Evolutionary conservation across 2,888 invertebrate species (phyloP), one percentile per base, ranked within the genome.

Genomic region (Catocala sponsa): DNA sequence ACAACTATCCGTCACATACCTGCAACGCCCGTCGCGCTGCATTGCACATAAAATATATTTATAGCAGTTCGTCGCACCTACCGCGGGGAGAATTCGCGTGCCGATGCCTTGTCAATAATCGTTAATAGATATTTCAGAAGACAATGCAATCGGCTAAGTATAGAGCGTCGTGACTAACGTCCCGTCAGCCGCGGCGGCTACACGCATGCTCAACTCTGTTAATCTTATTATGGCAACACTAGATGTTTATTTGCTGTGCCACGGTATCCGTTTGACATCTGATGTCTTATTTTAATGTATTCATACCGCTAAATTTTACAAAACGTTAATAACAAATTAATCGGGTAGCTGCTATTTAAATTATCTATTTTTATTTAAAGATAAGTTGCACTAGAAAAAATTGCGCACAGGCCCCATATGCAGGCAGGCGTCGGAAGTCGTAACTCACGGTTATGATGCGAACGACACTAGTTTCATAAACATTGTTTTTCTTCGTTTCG

Each of bases 81-180:
- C 90, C 87, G 89, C 87, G 84, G 84, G 86, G 84, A 90, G 91
- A 88, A 93, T 89, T 92, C 86, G 93, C 94, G 87, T 93, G 91
- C 94, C 93, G 92, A 93, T 94, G 91, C 91, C 92, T 91, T 93
- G 94, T 94, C 94, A 94, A 94, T 94, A 94, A 94, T 94, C 91
- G 89, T 91, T 94, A 94, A 94, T 94, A 94, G 94, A 94, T 91
- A 93, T 94, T 92, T 93, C 90, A 94, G 94, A 94, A 92, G 92
- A 94, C 94, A 94, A 94, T 94, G 92, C 94, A 91, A 90, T 89
- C 82, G 91, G 83, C 94, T 94, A 94, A 91, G 91, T 91, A 89
- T 94, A 94, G 92, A 79, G 70, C 85, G 77, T 72, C 68, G 92
- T 93, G 94, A 94, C 89, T 93, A 94, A 94, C 92, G 91, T 80